Percentiles rank a stretch among this genome's conserved stretches.
These are phyloP conservation scores for Dione juno DNA, from an alignment of 2,888 invertebrate species.

Conservation along the genomic window DNA sequence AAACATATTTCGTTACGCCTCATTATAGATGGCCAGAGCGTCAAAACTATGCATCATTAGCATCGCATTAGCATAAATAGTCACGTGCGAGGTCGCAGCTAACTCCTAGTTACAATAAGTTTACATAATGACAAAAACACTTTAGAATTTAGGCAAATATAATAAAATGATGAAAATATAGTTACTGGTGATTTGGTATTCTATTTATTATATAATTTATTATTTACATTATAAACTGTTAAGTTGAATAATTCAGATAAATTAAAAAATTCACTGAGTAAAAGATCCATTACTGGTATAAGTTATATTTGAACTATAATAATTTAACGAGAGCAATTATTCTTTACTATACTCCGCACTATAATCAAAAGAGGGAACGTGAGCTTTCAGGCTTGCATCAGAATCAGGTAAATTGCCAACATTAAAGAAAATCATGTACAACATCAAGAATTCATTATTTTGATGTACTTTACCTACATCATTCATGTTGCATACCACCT, in stretches of 20 bases:
- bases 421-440: conserved; percentile 58
- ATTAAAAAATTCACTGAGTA: conserved; percentile 8
- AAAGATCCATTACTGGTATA: conserved; percentile 17
- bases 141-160: conserved; percentile 13
- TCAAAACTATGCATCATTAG: conserved; percentile 45
- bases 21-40: conserved; percentile 36
- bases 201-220: too few relatives aligned
- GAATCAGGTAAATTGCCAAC: conserved; percentile 61
- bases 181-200: too few relatives aligned
- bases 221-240: not conserved
- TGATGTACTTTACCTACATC: conserved; percentile 42
- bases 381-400: conserved; percentile 61
- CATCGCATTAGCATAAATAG: conserved; percentile 42
- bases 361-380: conserved; percentile 58
- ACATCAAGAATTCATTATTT: conserved; percentile 52
- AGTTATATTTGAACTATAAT: conserved; percentile 41
- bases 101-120: conserved; percentile 32
- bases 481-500: conserved; percentile 42
- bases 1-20: conserved; percentile 38
- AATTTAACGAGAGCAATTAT: conserved; percentile 61
- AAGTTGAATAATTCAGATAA: not conserved
- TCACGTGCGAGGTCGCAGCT: conserved; percentile 39
- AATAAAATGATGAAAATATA: not conserved
- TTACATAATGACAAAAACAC: conserved; percentile 30
- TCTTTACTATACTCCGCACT: conserved; percentile 52